Evolutionary conservation across 30 jellyfish, hydroid and myxozoan species (phyloP).

Genomic region (Chrysaora quinquecirrha): DNA sequence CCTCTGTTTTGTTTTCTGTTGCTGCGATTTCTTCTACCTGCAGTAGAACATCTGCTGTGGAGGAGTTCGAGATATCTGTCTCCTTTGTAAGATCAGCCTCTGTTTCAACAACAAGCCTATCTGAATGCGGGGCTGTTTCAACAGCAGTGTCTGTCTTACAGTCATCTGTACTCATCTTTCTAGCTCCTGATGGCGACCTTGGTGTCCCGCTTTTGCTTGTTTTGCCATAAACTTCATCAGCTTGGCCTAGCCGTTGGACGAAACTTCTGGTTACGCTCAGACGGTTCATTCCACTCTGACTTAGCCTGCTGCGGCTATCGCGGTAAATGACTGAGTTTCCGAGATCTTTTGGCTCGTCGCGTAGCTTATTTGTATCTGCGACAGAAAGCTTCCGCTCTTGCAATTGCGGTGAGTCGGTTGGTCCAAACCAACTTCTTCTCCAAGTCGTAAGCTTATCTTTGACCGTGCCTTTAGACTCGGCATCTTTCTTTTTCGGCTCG

Average conservation of each 20-base stretch:
- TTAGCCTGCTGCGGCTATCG: not conserved
- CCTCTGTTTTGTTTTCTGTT: no score
- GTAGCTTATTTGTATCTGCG: not conserved
- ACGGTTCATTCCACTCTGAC: constrained; percentile 51
- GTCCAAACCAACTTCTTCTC: constrained; percentile 30
- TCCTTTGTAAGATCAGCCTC: not conserved
- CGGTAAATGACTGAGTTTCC: not conserved
- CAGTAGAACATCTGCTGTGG: not conserved
- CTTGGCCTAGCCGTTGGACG: constrained; percentile 44
- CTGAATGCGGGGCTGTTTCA: constrained; percentile 2
- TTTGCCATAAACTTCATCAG: constrained; percentile 29
- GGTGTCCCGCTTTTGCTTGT: constrained; percentile 3
- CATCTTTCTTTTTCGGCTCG: constrained; percentile 5
- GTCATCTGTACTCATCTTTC: not conserved
- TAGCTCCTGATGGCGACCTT: not conserved
- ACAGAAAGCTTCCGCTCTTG: not conserved
- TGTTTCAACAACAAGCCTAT: not conserved
- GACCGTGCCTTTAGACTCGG: constrained; percentile 26
- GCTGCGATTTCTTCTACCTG: not conserved
- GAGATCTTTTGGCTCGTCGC: not conserved
- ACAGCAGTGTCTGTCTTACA: no score
- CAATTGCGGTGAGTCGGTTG: not conserved
- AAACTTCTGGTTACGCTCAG: constrained; percentile 46
- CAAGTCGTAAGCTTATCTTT: constrained; percentile 15
- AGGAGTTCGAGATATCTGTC: not conserved